Evolutionary conservation across 2,113 vertebrate species (phyloP).

Genomic region (Suricata suricatta): DNA sequence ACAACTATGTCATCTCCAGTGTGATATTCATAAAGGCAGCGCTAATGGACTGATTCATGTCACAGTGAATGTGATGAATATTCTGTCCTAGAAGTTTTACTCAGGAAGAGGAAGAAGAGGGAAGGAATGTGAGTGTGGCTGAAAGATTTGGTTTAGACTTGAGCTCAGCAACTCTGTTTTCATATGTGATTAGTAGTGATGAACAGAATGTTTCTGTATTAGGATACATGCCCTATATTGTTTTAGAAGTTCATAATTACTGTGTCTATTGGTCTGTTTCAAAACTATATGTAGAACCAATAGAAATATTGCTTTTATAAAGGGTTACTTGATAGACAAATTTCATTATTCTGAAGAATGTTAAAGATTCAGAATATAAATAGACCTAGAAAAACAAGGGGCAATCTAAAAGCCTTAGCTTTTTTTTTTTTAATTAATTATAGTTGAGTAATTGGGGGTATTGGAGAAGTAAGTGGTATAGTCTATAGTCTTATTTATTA

Average conservation of each 20-base stretch:
- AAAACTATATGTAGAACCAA: not conserved
- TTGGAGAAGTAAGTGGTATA: not conserved
- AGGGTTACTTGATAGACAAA: not conserved
- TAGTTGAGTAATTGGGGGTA: not conserved
- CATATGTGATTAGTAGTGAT: not conserved
- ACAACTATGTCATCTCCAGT: not conserved
- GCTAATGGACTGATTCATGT: not conserved
- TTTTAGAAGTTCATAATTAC: not conserved
- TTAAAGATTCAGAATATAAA: constrained; percentile 9
- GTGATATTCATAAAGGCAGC: fast-evolving
- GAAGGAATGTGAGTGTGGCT: not conserved
- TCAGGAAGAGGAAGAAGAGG: not conserved
- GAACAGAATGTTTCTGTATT: not conserved
- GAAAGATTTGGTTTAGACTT: not conserved
- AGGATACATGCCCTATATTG: not conserved
- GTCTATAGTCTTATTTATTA: not conserved
- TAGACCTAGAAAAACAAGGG: not conserved
- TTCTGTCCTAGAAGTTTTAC: not conserved
- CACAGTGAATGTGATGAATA: not conserved
- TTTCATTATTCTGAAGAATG: constrained; percentile 10
- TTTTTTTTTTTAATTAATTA: not conserved
- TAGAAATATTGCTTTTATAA: not conserved
- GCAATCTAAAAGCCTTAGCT: not conserved
- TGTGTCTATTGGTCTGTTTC: not conserved
- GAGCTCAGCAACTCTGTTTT: not conserved